Evolutionary conservation across 1,140 invertebrate genomes (phyloP).

Genomic region (Musca vetustissima): DNA sequence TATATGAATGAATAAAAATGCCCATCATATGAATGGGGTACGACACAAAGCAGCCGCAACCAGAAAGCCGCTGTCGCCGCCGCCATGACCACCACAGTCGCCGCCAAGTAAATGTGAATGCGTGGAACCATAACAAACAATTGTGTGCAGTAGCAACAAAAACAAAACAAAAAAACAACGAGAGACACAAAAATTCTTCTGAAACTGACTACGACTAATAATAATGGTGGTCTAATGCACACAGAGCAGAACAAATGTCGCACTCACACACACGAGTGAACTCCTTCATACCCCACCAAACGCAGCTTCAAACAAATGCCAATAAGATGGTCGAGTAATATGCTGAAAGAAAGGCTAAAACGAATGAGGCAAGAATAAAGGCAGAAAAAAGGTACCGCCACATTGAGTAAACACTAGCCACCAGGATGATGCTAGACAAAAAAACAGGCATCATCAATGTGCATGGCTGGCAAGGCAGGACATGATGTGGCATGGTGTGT

Average conservation of each 20-base stretch:
- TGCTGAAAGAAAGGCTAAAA: not conserved
- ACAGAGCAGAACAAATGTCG: not conserved
- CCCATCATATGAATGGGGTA: not conserved
- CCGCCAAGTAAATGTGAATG: not conserved
- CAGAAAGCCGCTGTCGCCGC: not conserved
- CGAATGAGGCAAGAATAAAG: not conserved
- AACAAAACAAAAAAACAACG: not conserved
- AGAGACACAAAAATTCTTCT: slow-evolving; percentile 6
- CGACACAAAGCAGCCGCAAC: not conserved
- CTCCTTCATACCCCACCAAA: no score
- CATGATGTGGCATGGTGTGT: no score
- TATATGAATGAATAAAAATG: slow-evolving; percentile 4
- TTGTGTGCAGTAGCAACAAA: not conserved
- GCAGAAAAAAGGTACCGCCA: not conserved
- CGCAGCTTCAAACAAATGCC: no score
- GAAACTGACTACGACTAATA: slow-evolving; percentile 12
- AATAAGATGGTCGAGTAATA: no score
- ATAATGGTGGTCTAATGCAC: slow-evolving; percentile 19
- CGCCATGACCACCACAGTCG: not conserved
- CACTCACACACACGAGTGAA: no score
- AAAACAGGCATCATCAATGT: no score
- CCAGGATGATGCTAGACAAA: no score
- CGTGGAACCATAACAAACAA: not conserved
- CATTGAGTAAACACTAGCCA: no score
- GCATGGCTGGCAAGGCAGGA: no score